These are phyloP conservation scores for Corella eumyota DNA, from an alignment of 23 tunicate species.

Conservation along the genomic window DNA sequence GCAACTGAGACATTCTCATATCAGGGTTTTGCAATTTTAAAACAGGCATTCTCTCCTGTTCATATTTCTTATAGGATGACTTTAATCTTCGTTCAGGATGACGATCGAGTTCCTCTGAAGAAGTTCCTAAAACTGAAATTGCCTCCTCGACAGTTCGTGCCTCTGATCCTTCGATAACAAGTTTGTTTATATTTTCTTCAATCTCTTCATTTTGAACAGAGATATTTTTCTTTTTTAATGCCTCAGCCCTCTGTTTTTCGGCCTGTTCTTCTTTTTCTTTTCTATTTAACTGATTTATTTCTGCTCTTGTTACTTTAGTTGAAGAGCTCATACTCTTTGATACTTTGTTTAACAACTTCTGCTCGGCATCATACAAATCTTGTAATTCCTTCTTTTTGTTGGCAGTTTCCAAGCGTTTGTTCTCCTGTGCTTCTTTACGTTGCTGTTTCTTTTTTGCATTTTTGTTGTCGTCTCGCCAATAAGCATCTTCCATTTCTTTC, in stretches of 20 bases:
- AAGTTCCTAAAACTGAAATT: slow-evolving; percentile 36
- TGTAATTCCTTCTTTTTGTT: slow-evolving; percentile 64
- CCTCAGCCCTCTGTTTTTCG: slow-evolving; percentile 8
- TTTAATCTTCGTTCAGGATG: slow-evolving; percentile 94
- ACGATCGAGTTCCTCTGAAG: slow-evolving; percentile 32
- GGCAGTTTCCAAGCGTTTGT: slow-evolving; percentile 38
- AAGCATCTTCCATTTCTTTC: slow-evolving; percentile 66
- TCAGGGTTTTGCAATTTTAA: slow-evolving; percentile 70
- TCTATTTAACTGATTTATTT: slow-evolving; percentile 17
- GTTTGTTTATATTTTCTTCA: slow-evolving; percentile 58
- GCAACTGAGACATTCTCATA: slow-evolving; percentile 65
- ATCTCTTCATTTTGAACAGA: slow-evolving; percentile 25
- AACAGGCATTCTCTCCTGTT: slow-evolving; percentile 53
- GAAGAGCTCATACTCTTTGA: slow-evolving; percentile 33
- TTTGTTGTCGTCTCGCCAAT: slow-evolving; percentile 88
- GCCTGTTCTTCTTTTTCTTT: slow-evolving; percentile 23
- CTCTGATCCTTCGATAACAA: slow-evolving; percentile 31
- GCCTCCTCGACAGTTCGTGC: slow-evolving; percentile 93
- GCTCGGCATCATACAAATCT: slow-evolving; percentile 66
- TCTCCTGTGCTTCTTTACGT: slow-evolving; percentile 68
- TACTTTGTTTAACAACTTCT: slow-evolving; percentile 35
- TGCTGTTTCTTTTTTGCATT: slow-evolving; percentile 44
- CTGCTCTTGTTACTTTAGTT: slow-evolving; percentile 63
- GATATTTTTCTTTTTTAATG: slow-evolving; percentile 29
- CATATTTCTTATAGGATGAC: slow-evolving; percentile 84